These are phyloP conservation scores for Ochropleura plecta DNA, from an alignment of 2,888 invertebrate species.

Conservation along the genomic window DNA sequence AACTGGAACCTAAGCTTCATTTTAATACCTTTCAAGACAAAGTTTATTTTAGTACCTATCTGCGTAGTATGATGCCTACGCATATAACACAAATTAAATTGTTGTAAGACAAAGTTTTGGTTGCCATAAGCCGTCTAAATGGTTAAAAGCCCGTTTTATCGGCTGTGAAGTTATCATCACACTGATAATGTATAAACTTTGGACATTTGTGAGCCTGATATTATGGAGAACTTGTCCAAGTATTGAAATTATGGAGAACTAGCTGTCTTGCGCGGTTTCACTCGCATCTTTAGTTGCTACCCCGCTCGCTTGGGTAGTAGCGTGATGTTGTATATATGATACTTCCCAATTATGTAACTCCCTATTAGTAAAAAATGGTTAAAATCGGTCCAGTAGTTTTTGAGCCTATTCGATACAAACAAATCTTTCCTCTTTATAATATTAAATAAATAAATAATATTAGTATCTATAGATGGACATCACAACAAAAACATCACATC, in stretches of 20 bases:
- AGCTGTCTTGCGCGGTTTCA: too few species aligned
- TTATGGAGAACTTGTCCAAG: slow-evolving; percentile 20
- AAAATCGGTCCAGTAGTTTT: too few species aligned
- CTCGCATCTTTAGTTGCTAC: too few species aligned
- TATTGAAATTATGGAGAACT: background rate
- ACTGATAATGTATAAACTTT: slow-evolving; percentile 64
- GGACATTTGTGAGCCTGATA: slow-evolving; percentile 51
- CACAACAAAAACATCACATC: too few species aligned
- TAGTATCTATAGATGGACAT: too few species aligned
- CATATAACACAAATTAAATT: slow-evolving; percentile 37
- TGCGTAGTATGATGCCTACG: background rate
- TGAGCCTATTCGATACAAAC: too few species aligned
- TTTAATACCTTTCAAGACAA: background rate
- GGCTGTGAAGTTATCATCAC: slow-evolving; percentile 52
- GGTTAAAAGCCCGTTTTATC: slow-evolving; percentile 47
- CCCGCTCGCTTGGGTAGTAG: too few species aligned
- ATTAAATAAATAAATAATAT: too few species aligned
- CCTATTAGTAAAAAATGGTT: too few species aligned
- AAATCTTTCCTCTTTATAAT: too few species aligned
- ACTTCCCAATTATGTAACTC: too few species aligned
- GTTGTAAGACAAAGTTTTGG: slow-evolving; percentile 54
- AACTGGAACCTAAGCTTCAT: background rate
- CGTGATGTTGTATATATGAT: too few species aligned
- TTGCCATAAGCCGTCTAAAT: slow-evolving; percentile 41
- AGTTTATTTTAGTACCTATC: slow-evolving; percentile 6